Percentiles rank a stretch among this genome's conserved stretches.
phyloP scores from a whole-genome alignment of 2,797 vertebrate genomes.

The Melanotaenia pygmaea region DNA sequence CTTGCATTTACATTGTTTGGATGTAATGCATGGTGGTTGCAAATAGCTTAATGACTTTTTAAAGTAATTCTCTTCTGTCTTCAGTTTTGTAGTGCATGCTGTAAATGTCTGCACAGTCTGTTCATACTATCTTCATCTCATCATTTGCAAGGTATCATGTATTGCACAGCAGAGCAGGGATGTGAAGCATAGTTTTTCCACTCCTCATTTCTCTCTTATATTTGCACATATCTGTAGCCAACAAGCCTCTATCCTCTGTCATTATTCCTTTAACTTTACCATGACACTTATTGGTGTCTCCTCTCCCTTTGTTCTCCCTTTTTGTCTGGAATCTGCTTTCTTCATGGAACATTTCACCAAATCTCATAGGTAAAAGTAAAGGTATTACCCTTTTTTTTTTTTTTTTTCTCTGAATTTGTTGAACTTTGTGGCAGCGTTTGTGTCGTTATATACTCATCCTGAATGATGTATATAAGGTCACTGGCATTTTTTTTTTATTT shows the following conservation, averaged over 20 bases:
- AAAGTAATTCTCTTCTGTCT: slow-evolving; percentile 71
- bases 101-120: slow-evolving; percentile 23
- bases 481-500: slow-evolving; percentile 45
- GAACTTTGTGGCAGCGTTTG: slow-evolving; percentile 48
- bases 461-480: slow-evolving; percentile 60
- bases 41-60: slow-evolving; percentile 44
- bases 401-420: slow-evolving; percentile 46
- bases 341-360: slow-evolving; percentile 99
- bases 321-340: slow-evolving; percentile 96
- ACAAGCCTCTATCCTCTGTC: slow-evolving; percentile 76
- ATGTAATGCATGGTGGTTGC: slow-evolving; percentile 49
- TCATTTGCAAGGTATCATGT: slow-evolving; percentile 38
- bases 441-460: slow-evolving; percentile 60
- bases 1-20: slow-evolving; percentile 47
- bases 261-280: slow-evolving; percentile 80
- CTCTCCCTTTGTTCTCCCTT: slow-evolving; percentile 85
- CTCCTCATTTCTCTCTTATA: slow-evolving; percentile 34
- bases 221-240: slow-evolving; percentile 56
- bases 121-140: slow-evolving; percentile 30
- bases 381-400: slow-evolving; percentile 85
- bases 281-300: slow-evolving; percentile 91
- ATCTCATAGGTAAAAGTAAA: slow-evolving; percentile 99
- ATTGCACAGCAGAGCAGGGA: slow-evolving; percentile 40
- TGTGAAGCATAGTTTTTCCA: slow-evolving; percentile 19
- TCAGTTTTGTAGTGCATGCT: slow-evolving; percentile 82